Evolutionary conservation across 2,888 invertebrate species (phyloP), one percentile per base, ranked within the genome.

Genomic region (Microplitis manilae): DNA sequence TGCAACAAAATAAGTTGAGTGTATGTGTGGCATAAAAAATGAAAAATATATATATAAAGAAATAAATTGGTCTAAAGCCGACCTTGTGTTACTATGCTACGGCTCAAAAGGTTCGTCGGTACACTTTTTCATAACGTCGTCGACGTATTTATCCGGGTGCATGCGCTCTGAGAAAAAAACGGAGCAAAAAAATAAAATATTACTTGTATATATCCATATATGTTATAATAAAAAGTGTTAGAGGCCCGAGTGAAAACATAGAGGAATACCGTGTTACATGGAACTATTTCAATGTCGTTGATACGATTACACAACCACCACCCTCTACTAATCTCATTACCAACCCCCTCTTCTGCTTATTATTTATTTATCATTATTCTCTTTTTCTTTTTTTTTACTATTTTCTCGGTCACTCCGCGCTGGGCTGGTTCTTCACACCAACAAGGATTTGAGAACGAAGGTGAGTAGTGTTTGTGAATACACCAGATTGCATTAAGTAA

Each of bases 391-490:
- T 15, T 69, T 69, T 75, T 41, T 50, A n/a, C 2, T 76, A 5
- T 71, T 68, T 17, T 62, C 60, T 41, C 75, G 80, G 80, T 81
- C 82, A 78, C 79, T 81, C 78, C 79, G 50, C 13, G 6, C 13
- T 50, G 50, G 50, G 50, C 50, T 50, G 50, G 50, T 50, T 50
- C 13, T 50, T 8, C 9, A 50, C 50, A 50, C 81, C 76, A 79
- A 80, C 78, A 86, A 91, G 91, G 91, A 91, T 87, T 88, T 90
- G 82, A 90, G 91, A 85, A 91, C 91, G 81, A 91, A 91, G 90
- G 91, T 91, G 87, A 90, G 90, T 87, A 81, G 38, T 13, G 15
- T 30, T 4, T 30, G 30, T 71, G 61, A 6, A 20, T 30, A 30
- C 20, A 41, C 6, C 20, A 50, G 50, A 50, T 50, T 69, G 69